Percentiles rank a stretch among this genome's conserved stretches.
Evolutionary conservation across 2,797 vertebrate species (phyloP).

Genomic region (Dipus sagitta): DNA sequence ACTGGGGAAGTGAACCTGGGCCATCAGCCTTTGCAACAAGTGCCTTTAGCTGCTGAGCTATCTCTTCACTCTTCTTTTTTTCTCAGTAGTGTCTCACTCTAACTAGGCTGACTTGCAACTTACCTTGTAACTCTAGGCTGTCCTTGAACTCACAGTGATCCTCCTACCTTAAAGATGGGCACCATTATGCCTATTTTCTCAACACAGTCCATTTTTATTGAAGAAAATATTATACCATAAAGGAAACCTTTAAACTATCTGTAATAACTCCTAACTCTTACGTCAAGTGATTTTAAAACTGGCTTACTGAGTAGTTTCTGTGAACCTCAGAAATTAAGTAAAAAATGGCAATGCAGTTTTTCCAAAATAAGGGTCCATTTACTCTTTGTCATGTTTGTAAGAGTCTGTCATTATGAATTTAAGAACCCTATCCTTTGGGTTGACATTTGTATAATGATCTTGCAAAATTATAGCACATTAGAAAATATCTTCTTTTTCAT

Average conservation of each 20-base stretch:
- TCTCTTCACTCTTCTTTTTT: no score
- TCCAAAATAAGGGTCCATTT: background rate
- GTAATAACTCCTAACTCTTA: constrained; percentile 31
- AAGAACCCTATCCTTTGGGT: background rate
- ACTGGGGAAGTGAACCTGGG: no score
- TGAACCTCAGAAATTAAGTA: background rate
- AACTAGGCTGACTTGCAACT: no score
- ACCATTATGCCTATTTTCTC: background rate
- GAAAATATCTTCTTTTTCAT: constrained; percentile 16
- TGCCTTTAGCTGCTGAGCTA: no score
- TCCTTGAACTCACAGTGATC: no score
- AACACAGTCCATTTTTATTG: constrained; percentile 41
- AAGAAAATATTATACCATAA: constrained; percentile 42
- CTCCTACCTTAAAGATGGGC: no score
- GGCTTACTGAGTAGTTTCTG: background rate
- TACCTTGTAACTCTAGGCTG: no score
- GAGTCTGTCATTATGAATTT: constrained; percentile 30
- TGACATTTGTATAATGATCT: background rate
- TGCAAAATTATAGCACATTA: constrained; percentile 37
- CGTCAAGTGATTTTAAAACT: background rate
- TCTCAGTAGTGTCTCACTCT: no score
- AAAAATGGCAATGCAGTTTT: constrained; percentile 37
- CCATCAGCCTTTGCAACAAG: no score
- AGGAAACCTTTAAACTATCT: constrained; percentile 8
- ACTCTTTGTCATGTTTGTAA: background rate